A percentile compares a stretch with the other conserved stretches of the same genome.
These are phyloP conservation scores for Microplitis demolitor DNA, from an alignment of 1,140 invertebrate genomes.

Conservation along the genomic window DNA sequence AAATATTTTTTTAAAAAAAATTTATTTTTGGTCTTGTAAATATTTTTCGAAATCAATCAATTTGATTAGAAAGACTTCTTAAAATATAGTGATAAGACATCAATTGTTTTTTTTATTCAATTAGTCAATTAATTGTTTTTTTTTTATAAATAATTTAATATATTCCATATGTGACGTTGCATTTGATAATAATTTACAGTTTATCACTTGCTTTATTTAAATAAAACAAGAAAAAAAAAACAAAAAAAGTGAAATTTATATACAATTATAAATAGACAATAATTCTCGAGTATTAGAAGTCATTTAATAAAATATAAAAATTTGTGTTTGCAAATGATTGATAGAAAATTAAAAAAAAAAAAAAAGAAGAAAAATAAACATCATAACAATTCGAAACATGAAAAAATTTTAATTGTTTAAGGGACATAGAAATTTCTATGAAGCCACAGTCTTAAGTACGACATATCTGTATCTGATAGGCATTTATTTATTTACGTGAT, in stretches of 20 bases:
- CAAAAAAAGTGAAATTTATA: constrained; percentile 48
- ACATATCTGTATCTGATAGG: constrained; percentile 49
- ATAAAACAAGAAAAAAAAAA: constrained; percentile 32
- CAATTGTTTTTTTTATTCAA: too few species aligned
- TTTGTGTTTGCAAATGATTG: too few species aligned
- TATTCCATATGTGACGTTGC: too few species aligned
- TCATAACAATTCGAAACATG: not conserved
- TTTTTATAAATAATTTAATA: too few species aligned
- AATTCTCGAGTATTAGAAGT: constrained; percentile 1
- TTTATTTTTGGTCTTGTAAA: too few species aligned
- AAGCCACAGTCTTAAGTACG: constrained; percentile 52
- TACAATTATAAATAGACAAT: constrained; percentile 50
- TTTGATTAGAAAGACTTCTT: too few species aligned
- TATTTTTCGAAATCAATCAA: too few species aligned
- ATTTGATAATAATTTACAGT: constrained; percentile 24
- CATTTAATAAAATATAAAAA: not conserved
- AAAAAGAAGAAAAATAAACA: not conserved
- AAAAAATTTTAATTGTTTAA: not conserved
- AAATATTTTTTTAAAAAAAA: too few species aligned
- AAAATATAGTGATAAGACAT: too few species aligned
- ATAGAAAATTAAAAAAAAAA: too few species aligned
- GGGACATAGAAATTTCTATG: constrained; percentile 31
- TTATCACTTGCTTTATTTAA: constrained; percentile 33
- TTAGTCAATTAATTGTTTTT: too few species aligned
- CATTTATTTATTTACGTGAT: constrained; percentile 30